Conservation (phyloP, 1,140 invertebrate genomes). For the Marisa cornuarietis region DNA sequence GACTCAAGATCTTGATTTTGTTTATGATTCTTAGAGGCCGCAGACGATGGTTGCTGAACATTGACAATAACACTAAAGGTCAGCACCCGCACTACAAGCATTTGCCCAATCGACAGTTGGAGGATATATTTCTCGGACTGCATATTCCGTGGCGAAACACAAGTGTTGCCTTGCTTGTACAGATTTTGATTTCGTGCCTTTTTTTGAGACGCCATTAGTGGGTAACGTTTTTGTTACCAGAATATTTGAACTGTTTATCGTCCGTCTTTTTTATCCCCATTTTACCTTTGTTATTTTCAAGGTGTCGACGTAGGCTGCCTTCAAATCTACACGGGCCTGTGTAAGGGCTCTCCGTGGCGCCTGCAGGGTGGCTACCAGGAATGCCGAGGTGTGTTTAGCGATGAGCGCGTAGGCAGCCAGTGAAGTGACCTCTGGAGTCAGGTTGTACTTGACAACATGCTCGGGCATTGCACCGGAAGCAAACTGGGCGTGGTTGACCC, state of each 20-base stretch:
- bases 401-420: conserved; percentile 29
- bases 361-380: conserved; percentile 28
- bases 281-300: conserved; percentile 27
- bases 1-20: not conserved
- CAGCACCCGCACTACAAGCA: too few relatives aligned
- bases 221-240: not conserved
- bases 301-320: conserved; percentile 19
- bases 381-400: conserved; percentile 25
- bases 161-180: too few relatives aligned
- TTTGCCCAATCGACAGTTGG: not conserved
- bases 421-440: conserved; percentile 31
- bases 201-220: not conserved
- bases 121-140: not conserved
- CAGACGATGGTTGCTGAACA: too few relatives aligned
- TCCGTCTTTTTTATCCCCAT: not conserved
- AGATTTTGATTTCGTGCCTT: not conserved
- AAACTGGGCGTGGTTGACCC: conserved; percentile 43
- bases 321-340: not conserved
- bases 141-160: too few relatives aligned
- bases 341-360: conserved; percentile 7
- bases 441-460: conserved; percentile 30
- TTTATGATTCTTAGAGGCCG: too few relatives aligned
- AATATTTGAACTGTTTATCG: too few relatives aligned
- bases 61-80: too few relatives aligned
- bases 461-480: conserved; percentile 44